Base-by-base conservation (phyloP, 2,113 vertebrate species). In the Taurulus bubalis region DNA sequence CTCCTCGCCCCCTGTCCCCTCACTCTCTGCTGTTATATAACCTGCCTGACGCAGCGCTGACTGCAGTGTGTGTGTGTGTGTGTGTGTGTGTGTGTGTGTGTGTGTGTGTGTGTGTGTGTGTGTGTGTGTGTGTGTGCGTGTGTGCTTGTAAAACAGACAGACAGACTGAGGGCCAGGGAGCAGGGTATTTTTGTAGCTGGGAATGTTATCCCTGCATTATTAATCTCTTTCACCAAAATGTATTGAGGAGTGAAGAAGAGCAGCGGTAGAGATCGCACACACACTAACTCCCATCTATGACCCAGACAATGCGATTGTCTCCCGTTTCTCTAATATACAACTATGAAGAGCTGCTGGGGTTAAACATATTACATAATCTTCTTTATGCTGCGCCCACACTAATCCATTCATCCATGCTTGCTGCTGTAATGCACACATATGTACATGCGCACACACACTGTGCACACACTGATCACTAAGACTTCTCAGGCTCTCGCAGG, bases 11-110 rank as follows among this genome's bases (percentile, higher is more conserved):
- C 56, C 26, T 56, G 24, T 58, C 40, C 79, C 68, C 77, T 66
- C 79, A 53, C 51, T 69, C 67, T 82, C 42, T 64, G 66, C 83
- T 77, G 88, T 95, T 95, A 94, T 91, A 90, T 92, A 94, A 94
- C 85, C 82, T 20, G 77, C 82, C 88, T 94, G 93, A 95, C 81
- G 92, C 92, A 94, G 91, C 84, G 47, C 86, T 85, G 82, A 95
- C 91, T 94, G 94, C 92, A 93, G 77, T 77, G 89, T 77, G 80
- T 73, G 71, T 56, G 53, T 63, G 89, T 76, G 79, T 73, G 71
- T 55, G 53, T 63, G 88, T 77, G 80, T 64, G 63, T 78, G 77
- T 75, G 88, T 75, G 80, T 70, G 40, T 65, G 40, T 67, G 40
- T 30, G 53, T 71, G 32, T 84, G 87, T 69, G 78, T 68, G 58